phyloP scores from a whole-genome alignment of 1,140 invertebrate genomes.

The Ooceraea biroi region DNA sequence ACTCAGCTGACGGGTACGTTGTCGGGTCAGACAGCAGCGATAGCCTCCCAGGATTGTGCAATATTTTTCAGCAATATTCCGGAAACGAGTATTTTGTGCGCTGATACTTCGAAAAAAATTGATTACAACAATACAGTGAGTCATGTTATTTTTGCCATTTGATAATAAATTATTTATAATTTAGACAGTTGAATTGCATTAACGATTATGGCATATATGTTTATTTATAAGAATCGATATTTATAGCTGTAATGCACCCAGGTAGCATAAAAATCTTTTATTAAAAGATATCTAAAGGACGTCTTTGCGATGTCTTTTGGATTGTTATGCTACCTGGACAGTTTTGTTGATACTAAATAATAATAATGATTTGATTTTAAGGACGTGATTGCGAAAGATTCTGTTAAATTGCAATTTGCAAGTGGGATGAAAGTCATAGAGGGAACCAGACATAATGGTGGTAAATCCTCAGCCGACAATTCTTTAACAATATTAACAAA shows the following conservation, averaged over 20 bases:
- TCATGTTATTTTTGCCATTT: background rate
- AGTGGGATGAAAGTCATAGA: background rate
- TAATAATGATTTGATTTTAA: background rate
- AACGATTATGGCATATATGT: no score
- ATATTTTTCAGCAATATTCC: conserved; percentile 8
- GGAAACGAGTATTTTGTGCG: background rate
- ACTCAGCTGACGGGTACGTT: background rate
- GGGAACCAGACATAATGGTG: background rate
- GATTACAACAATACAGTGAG: background rate
- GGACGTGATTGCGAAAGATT: background rate
- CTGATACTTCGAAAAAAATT: background rate
- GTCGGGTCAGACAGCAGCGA: conserved; percentile 2
- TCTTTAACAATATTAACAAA: background rate
- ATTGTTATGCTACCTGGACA: no score
- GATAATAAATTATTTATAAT: no score
- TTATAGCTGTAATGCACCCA: no score
- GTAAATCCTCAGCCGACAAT: no score
- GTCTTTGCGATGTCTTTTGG: no score
- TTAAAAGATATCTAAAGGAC: no score
- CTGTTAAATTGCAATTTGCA: background rate
- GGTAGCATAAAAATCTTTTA: no score
- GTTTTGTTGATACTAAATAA: no score
- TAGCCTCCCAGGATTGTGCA: background rate
- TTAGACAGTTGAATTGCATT: no score
- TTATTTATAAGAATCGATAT: no score